These are phyloP conservation scores for Drosophila nannoptera DNA, from an alignment of 1,140 invertebrate genomes.

Conservation along the genomic window DNA sequence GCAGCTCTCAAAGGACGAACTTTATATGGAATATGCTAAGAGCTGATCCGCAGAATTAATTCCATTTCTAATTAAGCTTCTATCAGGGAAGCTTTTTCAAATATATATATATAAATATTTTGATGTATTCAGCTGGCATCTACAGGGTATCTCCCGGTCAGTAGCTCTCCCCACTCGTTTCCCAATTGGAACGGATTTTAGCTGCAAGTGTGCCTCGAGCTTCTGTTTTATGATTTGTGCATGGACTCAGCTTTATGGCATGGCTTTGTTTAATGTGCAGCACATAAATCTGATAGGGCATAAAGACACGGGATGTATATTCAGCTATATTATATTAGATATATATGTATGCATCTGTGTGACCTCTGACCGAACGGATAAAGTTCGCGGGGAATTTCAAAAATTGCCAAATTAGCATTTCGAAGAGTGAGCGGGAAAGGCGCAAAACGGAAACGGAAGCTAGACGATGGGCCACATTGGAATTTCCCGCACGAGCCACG, in stretches of 20 bases:
- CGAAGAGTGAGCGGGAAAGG: slow-evolving; percentile 31
- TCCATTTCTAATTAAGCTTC: too few relatives aligned
- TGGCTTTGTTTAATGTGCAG: slow-evolving; percentile 44
- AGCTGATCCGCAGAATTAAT: too few relatives aligned
- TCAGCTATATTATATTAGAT: slow-evolving; percentile 2
- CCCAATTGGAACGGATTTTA: slow-evolving; percentile 2
- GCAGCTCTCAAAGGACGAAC: neutral
- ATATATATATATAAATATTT: too few relatives aligned
- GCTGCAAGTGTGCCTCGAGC: slow-evolving; percentile 1
- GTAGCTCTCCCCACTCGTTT: neutral
- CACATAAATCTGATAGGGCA: slow-evolving; percentile 24
- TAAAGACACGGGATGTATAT: slow-evolving; percentile 8
- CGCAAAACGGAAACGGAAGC: neutral
- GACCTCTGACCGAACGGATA: slow-evolving; percentile 24
- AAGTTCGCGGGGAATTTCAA: slow-evolving; percentile 4
- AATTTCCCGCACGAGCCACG: slow-evolving; percentile 57
- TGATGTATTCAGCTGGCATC: neutral
- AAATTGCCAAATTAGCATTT: slow-evolving; percentile 54
- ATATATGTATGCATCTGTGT: neutral
- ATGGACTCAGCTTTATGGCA: slow-evolving; percentile 30
- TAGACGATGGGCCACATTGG: slow-evolving; percentile 39
- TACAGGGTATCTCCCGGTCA: slow-evolving; percentile 13
- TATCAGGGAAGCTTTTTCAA: too few relatives aligned
- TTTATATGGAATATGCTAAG: too few relatives aligned
- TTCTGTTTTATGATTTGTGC: slow-evolving; percentile 41